Evolutionary conservation across 2,888 invertebrate genomes (phyloP).

Genomic region (Aradus depressus): DNA sequence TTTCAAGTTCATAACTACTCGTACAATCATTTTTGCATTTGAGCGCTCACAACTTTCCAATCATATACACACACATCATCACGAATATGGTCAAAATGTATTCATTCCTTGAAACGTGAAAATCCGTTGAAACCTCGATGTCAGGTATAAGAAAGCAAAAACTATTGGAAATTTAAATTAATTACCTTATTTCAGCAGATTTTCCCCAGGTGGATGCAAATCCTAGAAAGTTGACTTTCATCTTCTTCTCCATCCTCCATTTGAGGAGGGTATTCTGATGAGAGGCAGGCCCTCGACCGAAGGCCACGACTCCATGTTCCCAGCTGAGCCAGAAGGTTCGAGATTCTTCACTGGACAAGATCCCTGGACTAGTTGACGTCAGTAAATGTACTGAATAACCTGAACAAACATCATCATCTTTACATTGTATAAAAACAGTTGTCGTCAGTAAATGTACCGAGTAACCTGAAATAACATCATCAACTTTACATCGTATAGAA

Average conservation of each 20-base stretch:
- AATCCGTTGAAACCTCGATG: too few relatives aligned
- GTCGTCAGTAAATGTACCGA: conserved; percentile 50
- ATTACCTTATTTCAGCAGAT: conserved; percentile 51
- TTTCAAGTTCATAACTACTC: too few relatives aligned
- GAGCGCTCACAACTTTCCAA: too few relatives aligned
- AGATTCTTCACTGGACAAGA: conserved; percentile 46
- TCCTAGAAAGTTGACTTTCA: conserved; percentile 50
- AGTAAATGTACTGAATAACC: conserved; percentile 52
- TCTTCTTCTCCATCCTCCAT: conserved; percentile 49
- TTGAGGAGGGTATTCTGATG: conserved; percentile 46
- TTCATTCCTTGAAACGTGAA: too few relatives aligned
- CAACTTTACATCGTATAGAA: too few relatives aligned
- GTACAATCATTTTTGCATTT: too few relatives aligned
- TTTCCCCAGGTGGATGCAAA: conserved; percentile 54
- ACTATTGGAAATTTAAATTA: too few relatives aligned
- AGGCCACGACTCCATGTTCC: conserved; percentile 47
- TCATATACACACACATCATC: too few relatives aligned
- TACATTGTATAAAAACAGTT: too few relatives aligned
- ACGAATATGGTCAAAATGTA: too few relatives aligned
- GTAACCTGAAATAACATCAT: conserved; percentile 41
- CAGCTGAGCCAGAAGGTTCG: conserved; percentile 58
- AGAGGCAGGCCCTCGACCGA: conserved; percentile 47
- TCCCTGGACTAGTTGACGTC: conserved; percentile 46
- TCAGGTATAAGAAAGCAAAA: too few relatives aligned
- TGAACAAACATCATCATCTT: conserved; percentile 34